Evolutionary conservation across 2,797 vertebrate species (phyloP).

Genomic region (Antennarius maculatus): DNA sequence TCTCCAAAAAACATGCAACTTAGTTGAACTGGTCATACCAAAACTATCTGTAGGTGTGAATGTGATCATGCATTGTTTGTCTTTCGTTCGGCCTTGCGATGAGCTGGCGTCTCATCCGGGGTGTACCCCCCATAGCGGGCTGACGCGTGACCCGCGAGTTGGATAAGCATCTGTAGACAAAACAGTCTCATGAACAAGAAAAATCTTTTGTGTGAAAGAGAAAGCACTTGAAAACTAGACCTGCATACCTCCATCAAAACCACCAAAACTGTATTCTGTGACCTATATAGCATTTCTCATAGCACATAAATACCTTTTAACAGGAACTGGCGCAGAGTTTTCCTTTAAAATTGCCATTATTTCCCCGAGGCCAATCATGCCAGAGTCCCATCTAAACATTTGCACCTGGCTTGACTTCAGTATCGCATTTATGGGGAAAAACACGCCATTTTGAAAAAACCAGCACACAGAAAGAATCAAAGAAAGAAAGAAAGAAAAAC

Average conservation of each 20-base stretch:
- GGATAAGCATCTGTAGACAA: too few relatives aligned
- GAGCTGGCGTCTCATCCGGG: too few relatives aligned
- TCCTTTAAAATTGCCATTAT: constrained; percentile 41
- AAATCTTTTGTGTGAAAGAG: too few relatives aligned
- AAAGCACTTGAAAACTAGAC: too few relatives aligned
- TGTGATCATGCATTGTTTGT: constrained; percentile 1
- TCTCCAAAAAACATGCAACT: too few relatives aligned
- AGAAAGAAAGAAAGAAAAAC: background rate
- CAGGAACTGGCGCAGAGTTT: constrained; percentile 13
- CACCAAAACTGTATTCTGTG: constrained; percentile 28
- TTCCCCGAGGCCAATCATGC: constrained; percentile 36
- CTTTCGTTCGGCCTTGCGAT: too few relatives aligned
- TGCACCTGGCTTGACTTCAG: constrained; percentile 48
- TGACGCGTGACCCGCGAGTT: too few relatives aligned
- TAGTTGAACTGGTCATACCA: constrained; percentile 40
- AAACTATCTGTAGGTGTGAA: constrained; percentile 28
- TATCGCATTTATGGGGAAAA: constrained; percentile 30
- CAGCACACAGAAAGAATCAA: background rate
- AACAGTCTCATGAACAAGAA: too few relatives aligned
- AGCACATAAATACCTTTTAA: constrained; percentile 42
- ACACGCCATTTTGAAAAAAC: constrained; percentile 31
- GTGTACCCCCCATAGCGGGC: too few relatives aligned
- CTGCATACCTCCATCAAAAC: too few relatives aligned
- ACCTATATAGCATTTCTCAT: constrained; percentile 50
- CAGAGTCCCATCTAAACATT: constrained; percentile 49